phyloP scores from a whole-genome alignment of 2,888 invertebrate genomes.

The Platycheirus rosarum region DNA sequence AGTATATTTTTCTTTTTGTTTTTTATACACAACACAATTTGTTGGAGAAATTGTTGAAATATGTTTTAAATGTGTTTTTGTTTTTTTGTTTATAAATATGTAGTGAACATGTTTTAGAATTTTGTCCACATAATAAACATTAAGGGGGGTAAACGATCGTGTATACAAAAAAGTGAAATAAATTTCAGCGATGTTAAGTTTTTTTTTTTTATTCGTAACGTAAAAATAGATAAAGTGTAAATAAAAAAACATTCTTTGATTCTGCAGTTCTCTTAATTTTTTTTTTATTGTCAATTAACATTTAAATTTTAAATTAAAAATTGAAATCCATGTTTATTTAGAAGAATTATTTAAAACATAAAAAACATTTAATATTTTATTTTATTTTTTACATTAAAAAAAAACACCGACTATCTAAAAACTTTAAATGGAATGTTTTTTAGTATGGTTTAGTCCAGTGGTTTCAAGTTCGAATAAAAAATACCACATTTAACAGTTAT shows the following conservation, averaged over 20 bases:
- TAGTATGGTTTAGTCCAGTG: neutral
- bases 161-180: neutral
- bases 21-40: slow-evolving; percentile 11
- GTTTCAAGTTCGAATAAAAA: slow-evolving; percentile 31
- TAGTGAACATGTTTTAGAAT: neutral
- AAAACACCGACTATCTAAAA: slow-evolving; percentile 68
- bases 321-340: too few relatives aligned
- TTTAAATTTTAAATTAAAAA: slow-evolving; percentile 40
- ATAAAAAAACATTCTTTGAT: slow-evolving; percentile 25
- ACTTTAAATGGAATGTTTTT: slow-evolving; percentile 9
- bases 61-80: neutral
- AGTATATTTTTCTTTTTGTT: neutral
- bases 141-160: neutral
- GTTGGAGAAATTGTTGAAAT: slow-evolving; percentile 1
- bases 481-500: slow-evolving; percentile 46
- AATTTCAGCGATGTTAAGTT: slow-evolving; percentile 5
- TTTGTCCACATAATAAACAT: neutral
- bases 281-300: slow-evolving; percentile 69
- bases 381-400: slow-evolving; percentile 4
- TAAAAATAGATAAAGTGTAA: slow-evolving; percentile 2
- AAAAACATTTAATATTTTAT: slow-evolving; percentile 6
- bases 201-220: neutral
- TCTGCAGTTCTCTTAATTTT: slow-evolving; percentile 35
- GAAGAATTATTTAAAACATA: slow-evolving; percentile 11
- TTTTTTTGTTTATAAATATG: neutral